These are phyloP conservation scores for Orius insidiosus DNA, from an alignment of 1,140 invertebrate species.

Conservation along the genomic window DNA sequence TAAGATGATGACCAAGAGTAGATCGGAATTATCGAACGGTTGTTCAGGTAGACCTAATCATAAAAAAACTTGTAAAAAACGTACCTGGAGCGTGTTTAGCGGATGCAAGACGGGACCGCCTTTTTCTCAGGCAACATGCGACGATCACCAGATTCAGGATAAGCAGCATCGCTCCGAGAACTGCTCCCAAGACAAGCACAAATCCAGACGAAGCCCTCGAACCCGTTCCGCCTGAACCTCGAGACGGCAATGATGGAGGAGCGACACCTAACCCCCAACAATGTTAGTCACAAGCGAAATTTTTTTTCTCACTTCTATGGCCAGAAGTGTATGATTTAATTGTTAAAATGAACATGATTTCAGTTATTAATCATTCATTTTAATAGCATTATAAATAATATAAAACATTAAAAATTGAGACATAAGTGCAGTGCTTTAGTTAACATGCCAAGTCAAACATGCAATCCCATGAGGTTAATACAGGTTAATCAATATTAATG, in stretches of 20 bases:
- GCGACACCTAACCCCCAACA: slow-evolving; percentile 17
- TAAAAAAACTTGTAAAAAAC: slow-evolving; percentile 22
- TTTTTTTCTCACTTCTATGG: background rate
- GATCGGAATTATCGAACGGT: slow-evolving; percentile 42
- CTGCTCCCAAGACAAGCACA: slow-evolving; percentile 53
- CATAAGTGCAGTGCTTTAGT: too few relatives aligned
- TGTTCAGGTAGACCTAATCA: slow-evolving; percentile 39
- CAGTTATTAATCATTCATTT: background rate
- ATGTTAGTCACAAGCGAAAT: slow-evolving; percentile 12
- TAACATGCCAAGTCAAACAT: too few relatives aligned
- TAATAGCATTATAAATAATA: background rate
- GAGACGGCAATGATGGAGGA: slow-evolving; percentile 17
- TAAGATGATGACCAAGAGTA: slow-evolving; percentile 62
- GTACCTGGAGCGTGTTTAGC: slow-evolving; percentile 13
- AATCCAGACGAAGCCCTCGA: slow-evolving; percentile 23
- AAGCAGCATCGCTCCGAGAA: slow-evolving; percentile 51
- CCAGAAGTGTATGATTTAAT: background rate
- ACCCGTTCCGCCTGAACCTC: slow-evolving; percentile 18
- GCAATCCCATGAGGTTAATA: too few relatives aligned
- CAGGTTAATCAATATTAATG: too few relatives aligned
- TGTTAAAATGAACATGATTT: background rate
- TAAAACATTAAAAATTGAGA: background rate
- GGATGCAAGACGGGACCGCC: slow-evolving; percentile 23
- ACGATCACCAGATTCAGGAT: slow-evolving; percentile 70
- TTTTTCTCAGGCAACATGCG: slow-evolving; percentile 66